Evolutionary conservation across 1,140 invertebrate species (phyloP), one percentile per base, ranked within the genome.

Genomic region (Medauroidea extradentata): DNA sequence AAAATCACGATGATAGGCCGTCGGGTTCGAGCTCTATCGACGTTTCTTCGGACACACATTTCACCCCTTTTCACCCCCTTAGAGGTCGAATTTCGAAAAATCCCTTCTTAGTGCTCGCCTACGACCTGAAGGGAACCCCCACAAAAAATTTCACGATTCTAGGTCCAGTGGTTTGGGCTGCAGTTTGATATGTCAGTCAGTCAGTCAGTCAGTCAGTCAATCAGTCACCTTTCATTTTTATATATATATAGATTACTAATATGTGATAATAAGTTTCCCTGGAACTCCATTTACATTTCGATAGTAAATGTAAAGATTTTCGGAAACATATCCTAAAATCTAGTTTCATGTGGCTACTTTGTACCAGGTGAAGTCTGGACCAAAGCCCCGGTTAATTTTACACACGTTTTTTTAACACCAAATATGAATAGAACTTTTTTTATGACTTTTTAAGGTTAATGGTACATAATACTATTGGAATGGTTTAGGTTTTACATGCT

Each of bases 401-500:
- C 21, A 2, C 18, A 50, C 8, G 18, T 25, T 25, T 23, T n/a
- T 50, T 50, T 3, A 50, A 50, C 5, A 44, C n/a, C n/a, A 50
- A 50, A 19, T 21, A 14, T 50, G 8, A 14, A 14, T 24, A 50
- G 4, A 23, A 46, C 7, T 23, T 19, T 50, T 50, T 14, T 50
- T 50, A 3, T 42, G 23, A 29, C 18, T 4, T 44, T 51, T 19
- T 14, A 27, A n/a, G n/a, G n/a, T n/a, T n/a, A n/a, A n/a, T n/a
- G n/a, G n/a, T 58, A 13, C 18, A 24, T 24, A 58, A 58, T 58
- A 34, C n/a, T 34, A 58, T 58, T 48, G 16, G 25, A 19, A 21
- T 58, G 21, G 29, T 59, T 59, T 50, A 48, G 24, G 57, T 52
- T 59, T 21, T 29, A 53, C 42, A 24, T 42, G 34, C 48, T 59